Percentiles rank a stretch among this genome's conserved stretches.
Conservation (phyloP, 2,888 invertebrate genomes). For the Lasioglossum villosulum region DNA sequence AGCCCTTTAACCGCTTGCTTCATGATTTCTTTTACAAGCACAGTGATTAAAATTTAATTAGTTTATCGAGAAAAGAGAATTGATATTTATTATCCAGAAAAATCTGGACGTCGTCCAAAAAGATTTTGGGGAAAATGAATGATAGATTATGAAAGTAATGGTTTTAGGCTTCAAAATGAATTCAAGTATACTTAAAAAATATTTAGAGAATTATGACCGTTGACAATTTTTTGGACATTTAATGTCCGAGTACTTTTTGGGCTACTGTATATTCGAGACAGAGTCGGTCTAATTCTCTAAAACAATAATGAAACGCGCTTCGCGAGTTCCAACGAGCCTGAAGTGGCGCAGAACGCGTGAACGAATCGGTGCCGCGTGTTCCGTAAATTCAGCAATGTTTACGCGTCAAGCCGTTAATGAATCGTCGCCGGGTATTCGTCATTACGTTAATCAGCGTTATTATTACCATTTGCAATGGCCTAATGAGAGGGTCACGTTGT, state of each 20-base stretch:
- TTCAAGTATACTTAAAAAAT: too few species aligned
- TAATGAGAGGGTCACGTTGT: constrained; percentile 38
- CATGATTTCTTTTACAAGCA: not conserved
- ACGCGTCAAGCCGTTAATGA: constrained; percentile 42
- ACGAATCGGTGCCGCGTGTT: constrained; percentile 27
- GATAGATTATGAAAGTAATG: too few species aligned
- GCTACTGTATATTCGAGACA: not conserved
- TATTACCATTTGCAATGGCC: constrained; percentile 41
- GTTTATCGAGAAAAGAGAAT: too few species aligned
- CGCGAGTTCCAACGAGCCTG: not conserved
- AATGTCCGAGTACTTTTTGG: not conserved
- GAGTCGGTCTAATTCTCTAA: not conserved
- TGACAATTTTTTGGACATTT: too few species aligned
- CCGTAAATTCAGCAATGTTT: constrained; percentile 38
- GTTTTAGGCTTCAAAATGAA: too few species aligned
- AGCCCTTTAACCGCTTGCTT: too few species aligned
- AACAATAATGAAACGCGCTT: constrained; percentile 7
- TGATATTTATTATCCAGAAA: not conserved
- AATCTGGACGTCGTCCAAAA: not conserved
- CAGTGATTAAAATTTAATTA: not conserved
- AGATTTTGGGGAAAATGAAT: too few species aligned
- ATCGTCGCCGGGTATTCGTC: constrained; percentile 23
- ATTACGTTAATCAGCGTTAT: constrained; percentile 55
- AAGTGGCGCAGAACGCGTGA: not conserved
- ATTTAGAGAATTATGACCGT: too few species aligned